Evolutionary conservation across 92 coral and sea anemone genomes (phyloP).

Genomic region (Scolanthus callimorphus): DNA sequence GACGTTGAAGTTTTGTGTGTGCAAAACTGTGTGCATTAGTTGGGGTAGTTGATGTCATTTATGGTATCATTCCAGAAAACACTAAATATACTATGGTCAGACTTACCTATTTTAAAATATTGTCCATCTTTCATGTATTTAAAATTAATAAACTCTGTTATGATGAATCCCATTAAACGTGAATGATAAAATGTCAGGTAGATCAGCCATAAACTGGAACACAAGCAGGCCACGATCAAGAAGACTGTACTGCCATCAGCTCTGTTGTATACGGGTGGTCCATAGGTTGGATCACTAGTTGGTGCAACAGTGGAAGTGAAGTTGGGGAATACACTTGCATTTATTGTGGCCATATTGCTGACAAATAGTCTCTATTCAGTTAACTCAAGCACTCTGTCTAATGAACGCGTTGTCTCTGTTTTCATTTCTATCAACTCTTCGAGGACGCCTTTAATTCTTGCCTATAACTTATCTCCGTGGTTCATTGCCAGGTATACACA

Average conservation of each 20-base stretch:
- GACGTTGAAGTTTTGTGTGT: too few relatives aligned
- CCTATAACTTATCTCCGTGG: too few relatives aligned
- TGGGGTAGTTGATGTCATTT: too few relatives aligned
- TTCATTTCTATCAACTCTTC: too few relatives aligned
- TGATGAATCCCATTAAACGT: conserved; percentile 70
- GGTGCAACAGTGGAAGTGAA: not conserved
- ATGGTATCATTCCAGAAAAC: too few relatives aligned
- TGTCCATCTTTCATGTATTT: conserved; percentile 79
- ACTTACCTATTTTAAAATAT: conserved; percentile 93
- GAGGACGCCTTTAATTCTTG: too few relatives aligned
- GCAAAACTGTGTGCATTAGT: too few relatives aligned
- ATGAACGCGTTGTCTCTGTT: too few relatives aligned
- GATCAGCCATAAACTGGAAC: conserved; percentile 80
- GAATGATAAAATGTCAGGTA: conserved; percentile 92
- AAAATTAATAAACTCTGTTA: conserved; percentile 72
- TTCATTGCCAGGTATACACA: too few relatives aligned
- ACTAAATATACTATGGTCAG: too few relatives aligned
- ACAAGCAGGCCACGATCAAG: conserved; percentile 74
- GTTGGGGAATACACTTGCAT: not conserved
- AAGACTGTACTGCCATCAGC: conserved; percentile 44
- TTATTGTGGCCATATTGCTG: not conserved
- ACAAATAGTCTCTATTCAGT: too few relatives aligned
- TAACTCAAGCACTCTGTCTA: too few relatives aligned
- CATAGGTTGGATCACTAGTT: not conserved
- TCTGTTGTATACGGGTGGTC: not conserved